Evolutionary conservation across 2,113 vertebrate species (phyloP).

Genomic region (Macroglossus sobrinus): DNA sequence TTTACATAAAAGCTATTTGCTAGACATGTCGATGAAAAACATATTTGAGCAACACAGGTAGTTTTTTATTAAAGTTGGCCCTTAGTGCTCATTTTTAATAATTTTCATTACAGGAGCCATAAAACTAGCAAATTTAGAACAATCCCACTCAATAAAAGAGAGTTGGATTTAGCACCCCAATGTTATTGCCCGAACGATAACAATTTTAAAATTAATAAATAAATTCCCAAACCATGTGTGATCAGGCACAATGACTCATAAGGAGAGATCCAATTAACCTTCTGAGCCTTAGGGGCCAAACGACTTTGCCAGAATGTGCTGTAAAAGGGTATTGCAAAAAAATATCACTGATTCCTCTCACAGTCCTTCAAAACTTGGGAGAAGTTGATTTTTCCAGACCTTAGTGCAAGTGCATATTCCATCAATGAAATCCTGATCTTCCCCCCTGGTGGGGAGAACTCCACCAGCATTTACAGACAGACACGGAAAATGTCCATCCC

Average conservation of each 20-base stretch:
- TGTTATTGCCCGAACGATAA: background rate
- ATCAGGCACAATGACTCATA: background rate
- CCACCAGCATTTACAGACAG: background rate
- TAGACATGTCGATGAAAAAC: background rate
- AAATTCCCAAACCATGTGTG: background rate
- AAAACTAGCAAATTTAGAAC: constrained; percentile 20
- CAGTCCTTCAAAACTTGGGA: constrained; percentile 30
- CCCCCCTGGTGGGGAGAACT: background rate
- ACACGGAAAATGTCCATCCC: background rate
- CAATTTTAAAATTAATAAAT: background rate
- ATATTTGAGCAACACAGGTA: background rate
- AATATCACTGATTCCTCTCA: constrained; percentile 65
- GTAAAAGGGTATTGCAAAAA: constrained; percentile 58
- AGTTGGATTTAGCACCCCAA: background rate
- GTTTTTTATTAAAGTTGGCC: background rate
- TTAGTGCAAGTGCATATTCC: constrained; percentile 63
- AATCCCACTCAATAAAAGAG: background rate
- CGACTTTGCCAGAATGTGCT: constrained; percentile 41
- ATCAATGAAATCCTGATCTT: constrained; percentile 47
- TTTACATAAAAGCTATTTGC: background rate
- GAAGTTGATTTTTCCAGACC: constrained; percentile 74
- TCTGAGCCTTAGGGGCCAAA: background rate
- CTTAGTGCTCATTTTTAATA: background rate
- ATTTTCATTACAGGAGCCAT: background rate
- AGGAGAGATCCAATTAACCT: background rate